phyloP scores from a whole-genome alignment of 2,113 vertebrate genomes.

The Serilophus lunatus region DNA sequence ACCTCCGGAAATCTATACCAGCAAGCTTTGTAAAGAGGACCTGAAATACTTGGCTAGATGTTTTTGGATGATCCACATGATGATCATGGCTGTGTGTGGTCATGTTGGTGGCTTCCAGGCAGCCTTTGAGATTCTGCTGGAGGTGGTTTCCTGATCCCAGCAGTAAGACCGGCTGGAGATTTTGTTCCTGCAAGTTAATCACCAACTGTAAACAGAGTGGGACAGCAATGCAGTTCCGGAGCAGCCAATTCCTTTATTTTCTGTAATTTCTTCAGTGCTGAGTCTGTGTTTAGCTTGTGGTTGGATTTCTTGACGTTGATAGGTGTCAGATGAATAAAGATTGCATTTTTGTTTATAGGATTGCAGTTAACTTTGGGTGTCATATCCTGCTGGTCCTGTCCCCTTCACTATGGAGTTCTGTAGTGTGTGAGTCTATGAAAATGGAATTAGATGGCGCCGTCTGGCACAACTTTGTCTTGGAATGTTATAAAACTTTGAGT shows the following conservation, averaged over 20 bases:
- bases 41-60: background rate
- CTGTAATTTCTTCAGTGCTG: background rate
- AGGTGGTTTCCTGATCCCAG: background rate
- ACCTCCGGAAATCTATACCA: background rate
- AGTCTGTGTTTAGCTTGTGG: background rate
- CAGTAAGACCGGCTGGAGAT: background rate
- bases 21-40: background rate
- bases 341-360: background rate
- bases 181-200: background rate
- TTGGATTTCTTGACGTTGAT: background rate
- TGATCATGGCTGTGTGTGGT: background rate
- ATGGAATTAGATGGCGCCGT: background rate
- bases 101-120: background rate
- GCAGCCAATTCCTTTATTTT: fast-evolving
- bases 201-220: background rate
- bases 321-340: background rate
- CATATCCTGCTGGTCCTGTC: background rate
- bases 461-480: background rate
- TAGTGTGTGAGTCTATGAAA: background rate
- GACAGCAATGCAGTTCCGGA: background rate
- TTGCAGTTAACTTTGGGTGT: background rate
- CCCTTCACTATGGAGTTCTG: background rate
- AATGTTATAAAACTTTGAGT: background rate
- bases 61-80: background rate
- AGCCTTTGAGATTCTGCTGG: background rate